phyloP scores from a whole-genome alignment of 2,888 invertebrate genomes.

The Azorinus chamasolen region DNA sequence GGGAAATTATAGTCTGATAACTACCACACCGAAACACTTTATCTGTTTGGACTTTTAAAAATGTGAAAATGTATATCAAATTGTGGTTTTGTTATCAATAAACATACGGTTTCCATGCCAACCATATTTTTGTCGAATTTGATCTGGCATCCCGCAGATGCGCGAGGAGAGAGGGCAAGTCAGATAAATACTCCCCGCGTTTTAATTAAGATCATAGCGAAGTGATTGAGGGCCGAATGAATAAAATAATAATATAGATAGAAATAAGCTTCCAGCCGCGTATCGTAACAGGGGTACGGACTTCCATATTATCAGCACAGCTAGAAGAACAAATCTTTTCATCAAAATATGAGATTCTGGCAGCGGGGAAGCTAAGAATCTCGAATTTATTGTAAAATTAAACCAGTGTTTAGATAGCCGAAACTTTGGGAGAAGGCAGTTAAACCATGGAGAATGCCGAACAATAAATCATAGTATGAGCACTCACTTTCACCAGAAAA shows the following conservation, averaged over 20 bases:
- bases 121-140: constrained; percentile 53
- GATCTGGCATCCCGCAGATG: constrained; percentile 52
- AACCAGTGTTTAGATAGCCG: constrained; percentile 7
- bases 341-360: constrained; percentile 35
- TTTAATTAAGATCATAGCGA: constrained; percentile 51
- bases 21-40: constrained; percentile 11
- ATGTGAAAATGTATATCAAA: constrained; percentile 56
- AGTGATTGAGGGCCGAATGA: constrained; percentile 43
- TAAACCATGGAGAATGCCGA: too few species aligned
- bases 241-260: constrained; percentile 53
- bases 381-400: constrained; percentile 31
- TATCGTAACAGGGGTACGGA: constrained; percentile 33
- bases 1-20: constrained; percentile 18
- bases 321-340: constrained; percentile 38
- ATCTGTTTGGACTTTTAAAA: constrained; percentile 38
- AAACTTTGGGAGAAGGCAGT: too few species aligned
- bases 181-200: constrained; percentile 38
- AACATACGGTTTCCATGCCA: constrained; percentile 43
- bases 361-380: constrained; percentile 18
- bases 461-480: too few species aligned
- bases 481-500: too few species aligned
- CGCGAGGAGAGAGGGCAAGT: constrained; percentile 2
- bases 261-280: constrained; percentile 30
- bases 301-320: constrained; percentile 41
- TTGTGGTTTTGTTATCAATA: constrained; percentile 56